Evolutionary conservation across 2,888 invertebrate genomes (phyloP), one percentile per base, ranked within the genome.

Genomic region (Leistus spinibarbis): DNA sequence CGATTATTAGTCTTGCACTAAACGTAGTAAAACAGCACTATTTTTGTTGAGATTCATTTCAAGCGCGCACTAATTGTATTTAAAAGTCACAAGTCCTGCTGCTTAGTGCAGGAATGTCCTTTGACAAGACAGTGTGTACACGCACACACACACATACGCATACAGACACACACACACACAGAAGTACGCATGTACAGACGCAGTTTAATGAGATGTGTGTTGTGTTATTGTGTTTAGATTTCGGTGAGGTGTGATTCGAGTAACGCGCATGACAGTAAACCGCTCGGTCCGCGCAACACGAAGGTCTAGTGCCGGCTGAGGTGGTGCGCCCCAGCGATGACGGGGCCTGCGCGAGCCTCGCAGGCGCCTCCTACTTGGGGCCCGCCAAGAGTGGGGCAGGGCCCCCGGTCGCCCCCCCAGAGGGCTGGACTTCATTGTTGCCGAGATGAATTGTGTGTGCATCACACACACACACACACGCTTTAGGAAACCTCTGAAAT

Each of bases 221-320:
- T n/a, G n/a, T n/a, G n/a, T n/a, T n/a, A n/a, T n/a, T n/a, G 13
- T 40, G 40, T 40, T 40, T 40, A 40, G 10, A 13, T 40, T n/a
- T 40, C 7, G 40, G 40, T 40, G 40, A 40, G 40, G 40, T 40
- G 40, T 40, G 40, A 40, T 40, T 40, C 40, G 13, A 40, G 40
- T 64, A 23, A 17, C 64, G 64, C 64, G 64, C 64, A 64, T 64
- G 64, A 24, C 64, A 64, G 23, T 17, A 16, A 62, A 54, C 13
- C 54, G 5, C 10, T 40, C 23, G 19, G 72, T 73, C 60, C 67
- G 67, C 73, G 65, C 73, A 53, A 53, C n/a, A 53, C 73, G 62
- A 62, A 57, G 60, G 73, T 73, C 60, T 67, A 20, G 20, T 40
- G 73, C 60, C 73, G 73, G 67, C 73, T 73, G 73, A 24, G 22